Conservation (phyloP, 2,797 vertebrate species). For the Vespertilio murinus region DNA sequence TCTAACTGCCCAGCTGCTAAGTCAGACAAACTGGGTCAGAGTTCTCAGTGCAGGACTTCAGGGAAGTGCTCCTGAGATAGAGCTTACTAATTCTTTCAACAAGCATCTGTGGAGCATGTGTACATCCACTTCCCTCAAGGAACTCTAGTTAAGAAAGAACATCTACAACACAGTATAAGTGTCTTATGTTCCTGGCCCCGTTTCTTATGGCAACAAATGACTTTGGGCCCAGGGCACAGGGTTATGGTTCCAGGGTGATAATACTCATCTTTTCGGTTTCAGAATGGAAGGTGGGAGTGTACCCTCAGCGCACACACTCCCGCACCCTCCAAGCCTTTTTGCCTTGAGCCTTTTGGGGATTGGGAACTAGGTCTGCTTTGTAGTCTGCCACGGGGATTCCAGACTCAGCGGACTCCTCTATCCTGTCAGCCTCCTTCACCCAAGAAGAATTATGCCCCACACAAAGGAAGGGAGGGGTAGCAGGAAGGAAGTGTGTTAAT, state of each 20-base stretch:
- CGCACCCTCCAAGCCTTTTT: neutral
- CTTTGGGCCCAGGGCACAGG: neutral
- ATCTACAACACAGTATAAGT: neutral
- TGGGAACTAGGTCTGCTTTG: neutral
- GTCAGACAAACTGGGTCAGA: neutral
- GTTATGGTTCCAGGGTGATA: neutral
- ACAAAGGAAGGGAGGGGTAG: constrained; percentile 63
- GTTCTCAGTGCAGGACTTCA: constrained; percentile 22
- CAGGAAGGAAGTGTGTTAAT: constrained; percentile 64
- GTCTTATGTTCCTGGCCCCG: neutral
- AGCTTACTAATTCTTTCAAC: neutral
- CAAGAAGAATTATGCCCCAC: neutral
- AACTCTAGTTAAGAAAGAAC: neutral
- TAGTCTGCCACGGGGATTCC: neutral
- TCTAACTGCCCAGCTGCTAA: neutral
- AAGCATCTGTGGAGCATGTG: neutral
- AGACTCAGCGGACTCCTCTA: neutral
- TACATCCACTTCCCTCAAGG: neutral
- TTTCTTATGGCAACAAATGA: neutral
- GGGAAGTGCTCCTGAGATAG: neutral
- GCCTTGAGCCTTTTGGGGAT: neutral
- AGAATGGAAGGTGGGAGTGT: neutral
- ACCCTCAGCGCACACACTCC: neutral
- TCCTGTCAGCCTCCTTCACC: neutral
- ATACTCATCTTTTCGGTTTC: neutral